Evolutionary conservation across 2,797 vertebrate species (phyloP).

Genomic region (Garrulus glandarius): DNA sequence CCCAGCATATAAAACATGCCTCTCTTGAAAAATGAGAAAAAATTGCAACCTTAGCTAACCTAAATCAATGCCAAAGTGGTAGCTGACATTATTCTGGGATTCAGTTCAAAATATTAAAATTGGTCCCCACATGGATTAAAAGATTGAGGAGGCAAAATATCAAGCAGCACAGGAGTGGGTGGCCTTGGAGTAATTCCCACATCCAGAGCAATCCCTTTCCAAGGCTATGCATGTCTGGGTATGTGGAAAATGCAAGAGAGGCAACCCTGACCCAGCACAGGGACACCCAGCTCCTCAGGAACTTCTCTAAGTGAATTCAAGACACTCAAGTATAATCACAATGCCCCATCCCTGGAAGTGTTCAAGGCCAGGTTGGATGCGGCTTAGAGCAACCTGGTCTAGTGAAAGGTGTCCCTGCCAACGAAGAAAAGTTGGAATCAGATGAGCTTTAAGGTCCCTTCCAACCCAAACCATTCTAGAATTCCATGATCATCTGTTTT

Average conservation of each 20-base stretch:
- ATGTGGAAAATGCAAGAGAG: neutral
- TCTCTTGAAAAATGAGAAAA: neutral
- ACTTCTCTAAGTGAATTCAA: neutral
- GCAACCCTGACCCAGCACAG: neutral
- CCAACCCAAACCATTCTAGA: neutral
- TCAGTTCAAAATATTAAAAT: neutral
- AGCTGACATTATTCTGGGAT: neutral
- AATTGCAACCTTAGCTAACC: neutral
- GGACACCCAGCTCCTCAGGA: neutral
- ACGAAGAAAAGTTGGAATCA: neutral
- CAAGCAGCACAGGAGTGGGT: neutral
- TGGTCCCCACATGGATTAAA: neutral
- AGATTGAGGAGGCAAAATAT: neutral
- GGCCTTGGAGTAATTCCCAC: fast-evolving
- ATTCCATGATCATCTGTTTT: neutral
- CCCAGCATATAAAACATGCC: neutral
- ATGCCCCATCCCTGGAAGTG: neutral
- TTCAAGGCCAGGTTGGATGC: neutral
- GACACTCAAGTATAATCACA: neutral
- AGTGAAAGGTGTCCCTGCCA: no score
- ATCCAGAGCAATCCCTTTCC: neutral
- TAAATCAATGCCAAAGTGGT: neutral
- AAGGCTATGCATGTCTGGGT: fast-evolving
- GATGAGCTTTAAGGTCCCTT: neutral
- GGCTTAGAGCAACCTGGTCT: neutral